These are phyloP conservation scores for Salvelinus sp. DNA, from an alignment of 2,113 vertebrate genomes.

Conservation along the genomic window DNA sequence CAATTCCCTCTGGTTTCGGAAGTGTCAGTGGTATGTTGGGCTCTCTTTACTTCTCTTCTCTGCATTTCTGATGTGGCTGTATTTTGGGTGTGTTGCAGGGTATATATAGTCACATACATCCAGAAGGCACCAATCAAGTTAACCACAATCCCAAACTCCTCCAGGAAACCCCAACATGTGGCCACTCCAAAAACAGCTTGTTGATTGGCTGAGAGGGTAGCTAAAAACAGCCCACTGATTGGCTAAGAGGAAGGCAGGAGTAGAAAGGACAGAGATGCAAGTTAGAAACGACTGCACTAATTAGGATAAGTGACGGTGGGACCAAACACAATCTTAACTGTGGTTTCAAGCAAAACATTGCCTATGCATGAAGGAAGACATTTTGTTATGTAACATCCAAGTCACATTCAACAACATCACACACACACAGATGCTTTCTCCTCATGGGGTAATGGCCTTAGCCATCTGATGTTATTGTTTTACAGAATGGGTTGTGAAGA, in stretches of 20 bases:
- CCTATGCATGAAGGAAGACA: too few species aligned
- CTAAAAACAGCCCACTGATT: slow-evolving; percentile 41
- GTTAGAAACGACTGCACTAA: too few species aligned
- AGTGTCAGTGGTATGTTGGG: slow-evolving; percentile 49
- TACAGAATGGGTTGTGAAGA: too few species aligned
- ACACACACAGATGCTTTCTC: too few species aligned
- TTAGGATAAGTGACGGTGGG: too few species aligned
- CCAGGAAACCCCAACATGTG: slow-evolving; percentile 45
- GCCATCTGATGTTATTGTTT: too few species aligned
- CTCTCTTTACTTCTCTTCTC: slow-evolving; percentile 27
- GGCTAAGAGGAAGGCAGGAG: background rate
- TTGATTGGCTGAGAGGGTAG: slow-evolving; percentile 31
- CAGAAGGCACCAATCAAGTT: slow-evolving; percentile 59
- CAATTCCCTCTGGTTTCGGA: slow-evolving; percentile 23
- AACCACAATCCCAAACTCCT: slow-evolving; percentile 53
- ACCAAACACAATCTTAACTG: too few species aligned
- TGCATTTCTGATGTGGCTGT: slow-evolving; percentile 22
- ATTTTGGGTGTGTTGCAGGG: slow-evolving; percentile 51
- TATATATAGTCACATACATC: slow-evolving; percentile 43
- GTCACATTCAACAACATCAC: too few species aligned
- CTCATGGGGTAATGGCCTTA: too few species aligned
- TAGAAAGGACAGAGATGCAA: background rate
- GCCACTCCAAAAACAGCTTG: slow-evolving; percentile 18
- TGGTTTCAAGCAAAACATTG: too few species aligned
- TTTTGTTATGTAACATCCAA: too few species aligned